Conservation (phyloP, 2,888 invertebrate genomes). For the Lymantria dispar region DNA sequence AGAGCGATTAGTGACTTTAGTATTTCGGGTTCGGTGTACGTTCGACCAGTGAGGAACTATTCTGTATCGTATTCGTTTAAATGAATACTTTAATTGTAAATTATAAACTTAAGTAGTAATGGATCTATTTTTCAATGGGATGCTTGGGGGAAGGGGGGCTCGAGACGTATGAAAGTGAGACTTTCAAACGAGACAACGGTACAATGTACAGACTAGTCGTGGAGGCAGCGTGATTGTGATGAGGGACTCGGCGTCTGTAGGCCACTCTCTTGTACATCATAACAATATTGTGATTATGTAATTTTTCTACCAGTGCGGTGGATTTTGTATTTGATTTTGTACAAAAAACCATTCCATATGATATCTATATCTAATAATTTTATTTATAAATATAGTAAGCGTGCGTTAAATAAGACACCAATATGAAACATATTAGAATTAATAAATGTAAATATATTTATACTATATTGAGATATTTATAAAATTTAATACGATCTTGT, state of each 20-base stretch:
- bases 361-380: constrained; percentile 68
- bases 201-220: constrained; percentile 78
- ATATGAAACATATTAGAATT: constrained; percentile 74
- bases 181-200: constrained; percentile 66
- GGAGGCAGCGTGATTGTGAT: constrained; percentile 22
- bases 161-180: constrained; percentile 67
- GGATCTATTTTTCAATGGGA: constrained; percentile 78
- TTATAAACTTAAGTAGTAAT: constrained; percentile 79
- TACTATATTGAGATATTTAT: constrained; percentile 81
- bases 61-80: constrained; percentile 70
- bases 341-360: constrained; percentile 80
- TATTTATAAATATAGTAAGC: constrained; percentile 72
- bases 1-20: constrained; percentile 75
- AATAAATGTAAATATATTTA: constrained; percentile 81
- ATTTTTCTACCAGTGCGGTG: constrained; percentile 66
- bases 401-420: constrained; percentile 81
- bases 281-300: constrained; percentile 68
- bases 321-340: constrained; percentile 77
- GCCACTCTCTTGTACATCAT: constrained; percentile 47
- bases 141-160: constrained; percentile 41
- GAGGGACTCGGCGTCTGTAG: constrained; percentile 16
- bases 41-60: constrained; percentile 52
- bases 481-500: constrained; percentile 80
- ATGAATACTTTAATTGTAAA: constrained; percentile 80
- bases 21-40: constrained; percentile 46